Base-by-base conservation (phyloP, 64 coral and sea anemone genomes). In the Actinia equina region DNA sequence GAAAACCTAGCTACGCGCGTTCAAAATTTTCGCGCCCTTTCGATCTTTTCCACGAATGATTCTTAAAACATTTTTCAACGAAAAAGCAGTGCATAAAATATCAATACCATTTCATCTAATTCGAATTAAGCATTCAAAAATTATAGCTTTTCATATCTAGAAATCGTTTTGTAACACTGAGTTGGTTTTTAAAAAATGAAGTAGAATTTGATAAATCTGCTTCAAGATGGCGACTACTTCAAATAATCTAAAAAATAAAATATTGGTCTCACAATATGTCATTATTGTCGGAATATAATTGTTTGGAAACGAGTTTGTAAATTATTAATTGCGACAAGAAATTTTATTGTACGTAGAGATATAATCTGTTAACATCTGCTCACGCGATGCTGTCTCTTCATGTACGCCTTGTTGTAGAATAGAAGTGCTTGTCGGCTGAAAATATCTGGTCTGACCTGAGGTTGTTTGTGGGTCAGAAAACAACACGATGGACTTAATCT, bases 281-380 rank as follows among this genome's bases (percentile, higher is more conserved):
- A 74, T 71, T 71, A 71, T 37, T 74, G 69, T 74, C 69, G 11
- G 27, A 30, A 30, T 14, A 74, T 74, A 37, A 74, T 51, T 82
- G 80, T 51, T 82, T 82, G 80, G 49, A 46, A 82, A 82, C 43
- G 20, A 82, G 43, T 57, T 63, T 19, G 59, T 85, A 85, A 85
- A 85, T 58, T 60, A 85, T 85, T 60, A 61, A 58, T 85, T 23
- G 52, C 18, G 49, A 85, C 83, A 85, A 60, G 59, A 42, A 17
- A 7, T 58, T 84, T 85, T 85, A 58, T 85, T 85, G 83, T 85
- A 59, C 59, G 22, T 43, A 61, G 41, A 55, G 22, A 30, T 7
- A 85, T 85, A 22, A 85, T 85, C 45, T 85, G n/a, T 57, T 57
- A 42, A 81, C 80, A 82, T 74, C 69, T 74, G 69, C 20, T 74